Evolutionary conservation across 1,140 invertebrate genomes (phyloP).

Genomic region (Asbolus verrucosus): DNA sequence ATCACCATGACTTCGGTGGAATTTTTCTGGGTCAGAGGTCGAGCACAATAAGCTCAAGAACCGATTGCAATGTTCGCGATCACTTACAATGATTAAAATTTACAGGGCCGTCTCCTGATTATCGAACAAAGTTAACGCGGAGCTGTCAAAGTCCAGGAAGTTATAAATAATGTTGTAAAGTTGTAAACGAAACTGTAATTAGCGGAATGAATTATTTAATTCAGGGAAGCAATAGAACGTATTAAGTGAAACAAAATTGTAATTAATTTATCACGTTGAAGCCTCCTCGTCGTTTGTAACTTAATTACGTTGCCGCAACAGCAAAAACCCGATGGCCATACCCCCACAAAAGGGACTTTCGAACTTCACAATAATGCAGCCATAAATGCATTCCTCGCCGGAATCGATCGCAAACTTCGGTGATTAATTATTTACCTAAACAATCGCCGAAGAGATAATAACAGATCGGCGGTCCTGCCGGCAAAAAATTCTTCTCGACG

Average conservation of each 20-base stretch:
- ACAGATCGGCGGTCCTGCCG: neutral
- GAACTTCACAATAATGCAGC: too few relatives aligned
- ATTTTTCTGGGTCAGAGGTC: too few relatives aligned
- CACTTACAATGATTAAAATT: neutral
- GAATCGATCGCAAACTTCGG: neutral
- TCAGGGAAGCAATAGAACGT: neutral
- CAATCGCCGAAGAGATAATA: conserved; percentile 12
- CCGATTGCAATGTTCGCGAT: neutral
- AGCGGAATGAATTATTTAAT: conserved; percentile 3
- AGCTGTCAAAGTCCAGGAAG: neutral
- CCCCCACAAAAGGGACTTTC: too few relatives aligned
- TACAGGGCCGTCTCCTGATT: too few relatives aligned
- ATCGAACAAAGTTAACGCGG: too few relatives aligned
- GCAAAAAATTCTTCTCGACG: conserved; percentile 6
- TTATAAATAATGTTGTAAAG: conserved; percentile 13
- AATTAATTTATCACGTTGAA: conserved; percentile 10
- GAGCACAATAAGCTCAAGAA: too few relatives aligned
- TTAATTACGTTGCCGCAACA: too few relatives aligned
- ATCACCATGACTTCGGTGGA: too few relatives aligned
- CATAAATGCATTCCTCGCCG: too few relatives aligned
- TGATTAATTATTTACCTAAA: conserved; percentile 14
- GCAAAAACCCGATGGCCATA: too few relatives aligned
- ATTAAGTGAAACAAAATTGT: conserved; percentile 10
- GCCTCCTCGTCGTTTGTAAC: neutral
- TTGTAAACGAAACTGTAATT: conserved; percentile 3